Evolutionary conservation across 1,140 invertebrate species (phyloP).

Genomic region (Stegodyphus dumicola): DNA sequence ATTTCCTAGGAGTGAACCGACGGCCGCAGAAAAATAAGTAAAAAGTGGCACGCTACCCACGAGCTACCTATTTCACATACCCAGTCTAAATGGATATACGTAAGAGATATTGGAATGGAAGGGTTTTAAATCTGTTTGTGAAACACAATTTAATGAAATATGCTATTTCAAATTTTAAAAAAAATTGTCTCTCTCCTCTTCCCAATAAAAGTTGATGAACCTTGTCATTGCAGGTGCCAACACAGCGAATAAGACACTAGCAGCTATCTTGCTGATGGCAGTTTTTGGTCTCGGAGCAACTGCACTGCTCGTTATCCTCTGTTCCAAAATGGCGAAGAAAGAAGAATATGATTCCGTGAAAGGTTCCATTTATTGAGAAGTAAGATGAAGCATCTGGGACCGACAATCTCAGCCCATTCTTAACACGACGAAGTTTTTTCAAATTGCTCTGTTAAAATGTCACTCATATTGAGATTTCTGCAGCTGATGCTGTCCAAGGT

Average conservation of each 20-base stretch:
- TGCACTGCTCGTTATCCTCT: slow-evolving; percentile 33
- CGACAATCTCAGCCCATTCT: slow-evolving; percentile 28
- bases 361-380: slow-evolving; percentile 39
- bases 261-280: slow-evolving; percentile 44
- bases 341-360: slow-evolving; percentile 48
- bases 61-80: too few species aligned
- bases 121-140: too few species aligned
- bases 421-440: background rate
- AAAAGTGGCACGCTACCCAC: too few species aligned
- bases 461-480: slow-evolving; percentile 37
- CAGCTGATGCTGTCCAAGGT: background rate
- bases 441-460: background rate
- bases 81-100: too few species aligned
- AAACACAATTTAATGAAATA: too few species aligned
- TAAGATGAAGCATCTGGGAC: slow-evolving; percentile 1
- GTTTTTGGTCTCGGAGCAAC: slow-evolving; percentile 32
- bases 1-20: too few species aligned
- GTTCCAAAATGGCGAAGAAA: slow-evolving; percentile 43
- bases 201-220: too few species aligned
- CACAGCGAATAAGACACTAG: slow-evolving; percentile 30
- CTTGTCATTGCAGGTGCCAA: slow-evolving; percentile 24
- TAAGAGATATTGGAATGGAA: too few species aligned
- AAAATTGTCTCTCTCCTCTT: too few species aligned
- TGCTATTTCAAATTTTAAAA: too few species aligned
- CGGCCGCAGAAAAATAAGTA: too few species aligned